Evolutionary conservation across 2,797 vertebrate species (phyloP).

Genomic region (Spondyliosoma cantharus): DNA sequence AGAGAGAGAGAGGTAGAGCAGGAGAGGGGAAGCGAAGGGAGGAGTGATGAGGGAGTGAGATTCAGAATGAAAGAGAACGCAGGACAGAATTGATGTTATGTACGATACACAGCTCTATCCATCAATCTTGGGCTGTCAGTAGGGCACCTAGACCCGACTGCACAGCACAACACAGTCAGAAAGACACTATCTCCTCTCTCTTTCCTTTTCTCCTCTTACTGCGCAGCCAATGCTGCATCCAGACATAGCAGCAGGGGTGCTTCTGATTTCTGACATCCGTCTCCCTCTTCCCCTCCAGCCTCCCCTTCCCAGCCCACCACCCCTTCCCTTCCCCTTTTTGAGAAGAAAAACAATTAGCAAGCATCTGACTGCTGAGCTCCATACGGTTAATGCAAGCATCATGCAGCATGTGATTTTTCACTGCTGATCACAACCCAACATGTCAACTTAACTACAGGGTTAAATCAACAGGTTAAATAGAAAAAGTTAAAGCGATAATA

Average conservation of each 20-base stretch:
- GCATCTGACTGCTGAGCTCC: constrained; percentile 46
- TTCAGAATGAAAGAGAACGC: constrained; percentile 75
- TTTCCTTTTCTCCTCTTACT: constrained; percentile 44
- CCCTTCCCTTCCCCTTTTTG: constrained; percentile 25
- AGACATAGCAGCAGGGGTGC: constrained; percentile 72
- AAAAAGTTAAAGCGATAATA: background rate
- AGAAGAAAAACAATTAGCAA: constrained; percentile 64
- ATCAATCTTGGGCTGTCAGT: constrained; percentile 71
- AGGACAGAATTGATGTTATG: constrained; percentile 80
- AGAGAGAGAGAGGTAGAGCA: constrained; percentile 37
- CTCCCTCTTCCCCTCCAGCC: constrained; percentile 42
- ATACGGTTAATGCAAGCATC: constrained; percentile 33
- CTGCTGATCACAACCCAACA: constrained; percentile 13
- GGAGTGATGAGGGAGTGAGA: constrained; percentile 74
- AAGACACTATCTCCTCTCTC: constrained; percentile 59
- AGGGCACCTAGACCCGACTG: constrained; percentile 56
- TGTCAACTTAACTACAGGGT: constrained; percentile 15
- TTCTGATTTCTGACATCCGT: constrained; percentile 65
- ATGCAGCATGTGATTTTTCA: constrained; percentile 45
- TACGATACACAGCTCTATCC: constrained; percentile 71
- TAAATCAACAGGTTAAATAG: constrained; percentile 65
- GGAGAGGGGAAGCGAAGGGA: constrained; percentile 56
- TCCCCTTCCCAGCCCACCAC: constrained; percentile 25
- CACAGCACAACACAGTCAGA: constrained; percentile 59
- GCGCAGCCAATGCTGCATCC: constrained; percentile 74